Evolutionary conservation across 2,113 vertebrate species (phyloP), one percentile per base, ranked within the genome.

Genomic region (Tricholaema leucomelas): DNA sequence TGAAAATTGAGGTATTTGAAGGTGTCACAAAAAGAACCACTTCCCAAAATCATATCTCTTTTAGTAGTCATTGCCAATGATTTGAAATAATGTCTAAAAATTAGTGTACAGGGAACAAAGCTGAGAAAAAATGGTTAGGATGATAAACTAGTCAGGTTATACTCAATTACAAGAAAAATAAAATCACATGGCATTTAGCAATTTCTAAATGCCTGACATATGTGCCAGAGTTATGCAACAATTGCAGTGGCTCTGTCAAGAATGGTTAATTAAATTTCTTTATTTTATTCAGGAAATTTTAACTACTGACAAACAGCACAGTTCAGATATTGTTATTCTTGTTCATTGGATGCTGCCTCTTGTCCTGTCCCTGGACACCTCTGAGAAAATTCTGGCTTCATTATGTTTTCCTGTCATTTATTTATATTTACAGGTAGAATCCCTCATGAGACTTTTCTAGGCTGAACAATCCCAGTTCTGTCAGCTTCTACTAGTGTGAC

Each of bases 1-100:
- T 94, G 61, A 91, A 92, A 91, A 92, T 86, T 69, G 86, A 67
- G 13, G 33, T 86, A 40, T 71, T 92, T 84, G 16, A 81, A 86
- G 17, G 2, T 31, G 9, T 44, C 54, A 75, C n/a, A 81, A 74
- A 81, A 84, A 66, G 33, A 58, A 36, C 9, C 10, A 46, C 5
- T 80, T 82, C 11, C 20, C 3, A 9, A 75, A 56, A 75, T 75
- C 18, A n/a, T 23, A 7, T 33, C 8, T 63, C 25, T 74, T 81
- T 61, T 64, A 28, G 16, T 59, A 86, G 84, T 56, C n/a, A 61
- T 50, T 87, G 20, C 4, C n/a, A 72, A 42, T 86, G 54, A 75
- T 65, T 75, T 27, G 15, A 90, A 91, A 69, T 52, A 56, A 30
- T 28, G 7, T 48, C 16, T 58, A 12, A 65, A 91, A 88, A 28